These are phyloP conservation scores for Fregata magnificens DNA, from an alignment of 2,113 vertebrate genomes.

Conservation along the genomic window DNA sequence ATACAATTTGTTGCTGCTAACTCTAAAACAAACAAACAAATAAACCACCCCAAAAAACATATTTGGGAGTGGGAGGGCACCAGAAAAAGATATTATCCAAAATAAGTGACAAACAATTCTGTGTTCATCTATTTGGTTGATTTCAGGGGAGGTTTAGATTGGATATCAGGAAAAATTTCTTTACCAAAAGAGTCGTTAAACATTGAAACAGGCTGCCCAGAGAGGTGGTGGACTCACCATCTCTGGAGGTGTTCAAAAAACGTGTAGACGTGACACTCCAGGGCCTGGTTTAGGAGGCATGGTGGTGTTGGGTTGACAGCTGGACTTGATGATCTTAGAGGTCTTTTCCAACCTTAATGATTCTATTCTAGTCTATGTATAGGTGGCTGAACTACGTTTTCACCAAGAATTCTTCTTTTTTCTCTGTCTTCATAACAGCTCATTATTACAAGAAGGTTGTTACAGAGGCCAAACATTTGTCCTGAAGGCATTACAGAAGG, in stretches of 20 bases:
- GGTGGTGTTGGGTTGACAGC: too few relatives aligned
- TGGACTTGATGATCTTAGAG: too few relatives aligned
- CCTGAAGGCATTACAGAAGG: neutral
- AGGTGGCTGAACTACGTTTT: neutral
- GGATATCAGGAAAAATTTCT: too few relatives aligned
- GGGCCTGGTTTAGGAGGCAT: too few relatives aligned
- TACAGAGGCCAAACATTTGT: neutral
- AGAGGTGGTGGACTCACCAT: too few relatives aligned
- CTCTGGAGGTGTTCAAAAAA: too few relatives aligned
- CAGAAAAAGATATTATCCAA: neutral
- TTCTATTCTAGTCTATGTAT: too few relatives aligned
- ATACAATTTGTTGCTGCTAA: neutral
- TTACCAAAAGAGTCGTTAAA: too few relatives aligned
- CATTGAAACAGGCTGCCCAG: too few relatives aligned
- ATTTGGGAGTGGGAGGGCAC: neutral
- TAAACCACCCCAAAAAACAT: neutral
- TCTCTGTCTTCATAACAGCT: neutral
- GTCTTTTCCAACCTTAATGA: too few relatives aligned
- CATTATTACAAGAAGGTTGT: neutral
- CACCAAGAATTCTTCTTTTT: neutral
- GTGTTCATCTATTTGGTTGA: neutral
- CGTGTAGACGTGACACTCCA: too few relatives aligned
- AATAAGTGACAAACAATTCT: neutral
- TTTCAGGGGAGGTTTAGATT: too few relatives aligned
- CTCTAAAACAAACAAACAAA: neutral